Evolutionary conservation across 2,888 invertebrate species (phyloP), one percentile per base, ranked within the genome.

Genomic region (Lacanobia wlatinum): DNA sequence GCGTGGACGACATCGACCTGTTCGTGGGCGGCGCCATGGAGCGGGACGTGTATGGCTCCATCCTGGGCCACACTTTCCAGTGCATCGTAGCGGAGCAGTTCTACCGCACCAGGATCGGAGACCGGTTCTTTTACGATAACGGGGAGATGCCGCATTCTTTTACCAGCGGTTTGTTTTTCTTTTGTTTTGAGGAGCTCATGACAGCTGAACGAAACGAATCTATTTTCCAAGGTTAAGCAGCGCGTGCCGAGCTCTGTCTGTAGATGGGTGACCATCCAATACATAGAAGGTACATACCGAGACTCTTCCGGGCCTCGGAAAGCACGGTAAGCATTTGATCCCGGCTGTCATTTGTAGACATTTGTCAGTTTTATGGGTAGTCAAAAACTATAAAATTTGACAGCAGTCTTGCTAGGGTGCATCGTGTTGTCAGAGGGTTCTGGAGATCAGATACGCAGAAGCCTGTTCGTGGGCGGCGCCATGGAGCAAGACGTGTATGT

Each of bases 41-140:
- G 94, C 93, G 94, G 0, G 97, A 97, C 70, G 97, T 98, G 1
- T 96, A 97, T 6, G 98, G 98, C 18, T 97, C 98, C 0, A 95
- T 98, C 52, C 96, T 98, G 1, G 99, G 99, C 0, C 98, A 98
- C 65, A 98, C 99, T 0, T 98, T 99, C 95, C 97, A 98, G 73
- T 99, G 99, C 90, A 98, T 99, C 77, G 95, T 99, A 18, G 98
- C 98, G 0, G 98, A 98, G 90, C 99, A 99, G 94, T 99, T 99
- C 95, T 98, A 97, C 90, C 96, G 98, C 85, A 98, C 98, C 7
- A 97, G 98, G 87, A 97, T 97, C 2, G 98, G 98, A 0, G 99
- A 99, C 93, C 96, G 98, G 73, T 98, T 97, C 94, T 99, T 98
- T 97, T 99, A 97, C 88, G 98, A 98, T 89, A 97, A 97, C 85